Base-by-base conservation (phyloP, 2,888 invertebrate genomes). In the Neoitamus cyanurus region DNA sequence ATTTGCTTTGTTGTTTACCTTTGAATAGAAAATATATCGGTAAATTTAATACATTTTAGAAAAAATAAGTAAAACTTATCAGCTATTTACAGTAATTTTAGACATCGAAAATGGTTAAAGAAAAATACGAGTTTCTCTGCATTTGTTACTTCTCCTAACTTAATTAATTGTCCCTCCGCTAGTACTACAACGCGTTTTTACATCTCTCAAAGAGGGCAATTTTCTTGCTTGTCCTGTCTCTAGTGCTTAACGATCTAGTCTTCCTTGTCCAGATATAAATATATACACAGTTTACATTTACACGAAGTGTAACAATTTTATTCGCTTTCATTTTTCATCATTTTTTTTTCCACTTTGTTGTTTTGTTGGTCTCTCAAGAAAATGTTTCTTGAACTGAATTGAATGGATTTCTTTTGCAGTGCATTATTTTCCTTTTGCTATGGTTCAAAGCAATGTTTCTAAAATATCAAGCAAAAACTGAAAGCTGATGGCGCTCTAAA, bases 11-110 rank as follows among this genome's bases (percentile, higher is more conserved):
- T 75, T 70, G 28, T 70, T 70, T 70, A 68, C 68, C 34, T 70
- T 70, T 70, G 70, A 84, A 84, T 84, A 84, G 84, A 84, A 84
- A 84, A 84, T 83, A 83, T 83, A 83, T 30, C 20, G 83, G n/a
- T 48, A 73, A 83, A 83, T 83, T 72, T 46, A 73, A 73, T 73
- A 48, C 37, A 83, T 73, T 72, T 48, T 48, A 73, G 73, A 72
- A 72, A 83, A 83, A 83, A 83, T 83, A 73, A 83, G 34, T 83
- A 46, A 83, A 83, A 83, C 83, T 84, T 84, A 77, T 84, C 15
- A 77, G 69, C 84, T 84, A 84, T 84, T 84, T 84, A 84, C 84
- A 84, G 15, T 48, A 48, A 72, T 73, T 30, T 83, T 73, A 82
- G 82, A 82, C 82, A 82, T 82, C 37, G 68, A 82, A 82, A 69